phyloP scores from a whole-genome alignment of 2,797 vertebrate genomes.

The Kryptolebias ocellatus region DNA sequence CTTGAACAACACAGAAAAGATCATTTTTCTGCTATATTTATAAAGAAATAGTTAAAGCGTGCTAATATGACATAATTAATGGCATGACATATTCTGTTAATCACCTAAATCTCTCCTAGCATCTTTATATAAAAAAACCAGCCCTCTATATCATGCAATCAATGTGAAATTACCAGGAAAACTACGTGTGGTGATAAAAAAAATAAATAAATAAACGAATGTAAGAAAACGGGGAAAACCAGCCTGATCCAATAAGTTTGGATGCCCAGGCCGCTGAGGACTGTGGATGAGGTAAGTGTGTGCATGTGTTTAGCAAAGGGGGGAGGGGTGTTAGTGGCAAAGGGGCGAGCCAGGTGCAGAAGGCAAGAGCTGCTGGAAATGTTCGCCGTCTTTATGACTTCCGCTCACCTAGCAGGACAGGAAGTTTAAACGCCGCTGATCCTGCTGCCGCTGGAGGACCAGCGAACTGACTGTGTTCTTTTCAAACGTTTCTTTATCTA shows the following conservation, averaged over 20 bases:
- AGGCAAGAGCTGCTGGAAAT: slow-evolving; percentile 64
- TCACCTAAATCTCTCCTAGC: too few relatives aligned
- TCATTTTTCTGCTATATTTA: too few relatives aligned
- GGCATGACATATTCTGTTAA: too few relatives aligned
- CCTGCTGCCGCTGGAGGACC: slow-evolving; percentile 26
- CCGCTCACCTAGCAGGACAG: slow-evolving; percentile 75
- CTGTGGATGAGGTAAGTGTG: slow-evolving; percentile 43
- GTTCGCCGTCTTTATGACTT: slow-evolving; percentile 77
- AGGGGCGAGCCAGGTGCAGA: slow-evolving; percentile 70
- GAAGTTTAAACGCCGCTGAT: slow-evolving; percentile 66
- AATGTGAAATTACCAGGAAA: background rate
- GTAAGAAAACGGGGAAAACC: background rate
- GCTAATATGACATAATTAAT: too few relatives aligned
- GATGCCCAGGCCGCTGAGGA: slow-evolving; percentile 25
- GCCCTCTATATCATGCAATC: background rate
- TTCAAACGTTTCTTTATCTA: too few relatives aligned
- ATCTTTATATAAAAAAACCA: background rate
- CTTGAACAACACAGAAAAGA: slow-evolving; percentile 19
- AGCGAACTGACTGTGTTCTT: background rate
- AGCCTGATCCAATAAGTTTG: slow-evolving; percentile 19
- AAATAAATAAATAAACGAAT: too few relatives aligned
- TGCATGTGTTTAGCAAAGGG: slow-evolving; percentile 21
- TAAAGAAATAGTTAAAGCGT: too few relatives aligned
- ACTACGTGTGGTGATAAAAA: too few relatives aligned
- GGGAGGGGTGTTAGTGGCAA: slow-evolving; percentile 40